Evolutionary conservation across 2,113 vertebrate genomes (phyloP), one percentile per base, ranked within the genome.

Genomic region (Cyrtonyx montezumae): DNA sequence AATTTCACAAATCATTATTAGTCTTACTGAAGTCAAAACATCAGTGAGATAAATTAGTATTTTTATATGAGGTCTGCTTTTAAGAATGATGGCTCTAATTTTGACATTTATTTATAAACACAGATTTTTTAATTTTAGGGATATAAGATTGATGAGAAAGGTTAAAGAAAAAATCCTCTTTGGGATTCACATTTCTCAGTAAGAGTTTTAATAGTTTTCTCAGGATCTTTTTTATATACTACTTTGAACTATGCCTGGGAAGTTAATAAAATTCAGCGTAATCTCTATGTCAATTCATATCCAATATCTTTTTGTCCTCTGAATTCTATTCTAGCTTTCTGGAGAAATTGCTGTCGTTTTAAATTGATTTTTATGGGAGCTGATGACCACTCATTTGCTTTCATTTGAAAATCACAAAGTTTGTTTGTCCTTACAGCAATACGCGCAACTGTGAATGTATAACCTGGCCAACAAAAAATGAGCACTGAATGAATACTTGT

Each of bases 71-170:
- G 3, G 6, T 58, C 32, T 67, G 30, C 17, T 77, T 56, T 62
- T 40, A 51, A 58, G 46, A 76, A 85, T 87, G 18, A 22, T 0
- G 0, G 3, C 2, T 51, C 2, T 26, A n/a, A 51, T 3, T 65
- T 73, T 4, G 3, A 59, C 48, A 65, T 36, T 66, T 48, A 59
- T 46, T 56, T 61, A 73, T 40, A 79, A 82, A 76, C 7, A 3
- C 1, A 82, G 43, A 67, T 67, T 3, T 80, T 88, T 53, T n/a
- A 51, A 61, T 26, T 86, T 42, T 48, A 2, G 26, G 20, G 23
- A 59, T 34, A 63, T 23, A 22, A 0, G 2, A 75, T 4, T 30
- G 26, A 70, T 21, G 66, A 6, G 4, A 82, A 34, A 82, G 65
- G 17, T 15, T 40, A 17, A 68, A 59, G 6, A 85, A 56, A 23